Conservation (phyloP, 35 echinoderm and acorn worm species). For the Nesometra sesokonis region DNA sequence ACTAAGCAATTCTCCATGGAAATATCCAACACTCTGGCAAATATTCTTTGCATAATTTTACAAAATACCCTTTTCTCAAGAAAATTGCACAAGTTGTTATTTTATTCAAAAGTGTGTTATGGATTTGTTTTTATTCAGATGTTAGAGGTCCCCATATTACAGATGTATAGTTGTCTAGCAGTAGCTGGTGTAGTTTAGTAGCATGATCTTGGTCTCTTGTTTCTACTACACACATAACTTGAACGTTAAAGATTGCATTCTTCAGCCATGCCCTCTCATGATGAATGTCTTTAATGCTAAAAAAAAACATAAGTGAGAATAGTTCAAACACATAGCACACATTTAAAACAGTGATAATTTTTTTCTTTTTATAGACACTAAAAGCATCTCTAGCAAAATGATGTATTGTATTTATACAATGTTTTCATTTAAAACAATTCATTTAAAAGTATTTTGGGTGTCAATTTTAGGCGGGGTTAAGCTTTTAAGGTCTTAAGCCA, state of each 20-base stretch:
- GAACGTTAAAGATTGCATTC: slow-evolving; percentile 97
- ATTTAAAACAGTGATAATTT: not conserved
- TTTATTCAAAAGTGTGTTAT: not conserved
- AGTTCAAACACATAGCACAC: not conserved
- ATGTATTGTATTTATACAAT: not conserved
- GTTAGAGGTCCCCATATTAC: slow-evolving; percentile 55
- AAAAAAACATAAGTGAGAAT: not conserved
- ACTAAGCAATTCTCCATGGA: too few relatives aligned
- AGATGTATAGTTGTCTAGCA: slow-evolving; percentile 49
- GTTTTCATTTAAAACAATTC: not conserved
- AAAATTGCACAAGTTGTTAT: not conserved
- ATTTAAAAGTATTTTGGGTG: too few relatives aligned
- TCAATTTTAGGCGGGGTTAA: too few relatives aligned
- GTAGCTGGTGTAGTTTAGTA: slow-evolving; percentile 25
- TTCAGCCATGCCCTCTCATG: slow-evolving; percentile 93
- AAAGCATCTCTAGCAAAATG: not conserved
- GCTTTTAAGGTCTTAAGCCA: too few relatives aligned
- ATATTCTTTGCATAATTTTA: too few relatives aligned
- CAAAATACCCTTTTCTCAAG: not conserved
- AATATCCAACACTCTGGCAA: too few relatives aligned
- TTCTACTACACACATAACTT: slow-evolving; percentile 91
- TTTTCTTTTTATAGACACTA: not conserved
- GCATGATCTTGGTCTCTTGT: slow-evolving; percentile 76
- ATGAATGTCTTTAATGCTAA: slow-evolving; percentile 92
- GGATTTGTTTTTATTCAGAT: not conserved